Evolutionary conservation across 2,888 invertebrate genomes (phyloP).

Genomic region (Eueremaeus valkanovi): DNA sequence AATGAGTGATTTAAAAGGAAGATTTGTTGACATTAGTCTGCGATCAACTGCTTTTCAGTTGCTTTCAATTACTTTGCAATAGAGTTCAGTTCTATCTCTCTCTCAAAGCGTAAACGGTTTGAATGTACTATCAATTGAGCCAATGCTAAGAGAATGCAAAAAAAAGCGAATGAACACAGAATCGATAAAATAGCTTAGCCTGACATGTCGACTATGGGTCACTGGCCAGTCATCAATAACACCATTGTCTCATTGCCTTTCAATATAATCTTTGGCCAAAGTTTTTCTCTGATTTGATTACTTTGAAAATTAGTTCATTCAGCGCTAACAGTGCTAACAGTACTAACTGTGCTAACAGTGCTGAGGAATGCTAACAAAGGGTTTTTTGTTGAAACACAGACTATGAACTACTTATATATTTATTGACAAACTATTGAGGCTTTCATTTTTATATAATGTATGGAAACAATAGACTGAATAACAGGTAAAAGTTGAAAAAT

Average conservation of each 20-base stretch:
- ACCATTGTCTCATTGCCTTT: background rate
- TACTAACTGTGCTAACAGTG: too few relatives aligned
- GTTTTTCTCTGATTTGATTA: background rate
- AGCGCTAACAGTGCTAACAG: too few relatives aligned
- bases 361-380: too few relatives aligned
- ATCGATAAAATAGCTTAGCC: too few relatives aligned
- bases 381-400: too few relatives aligned
- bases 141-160: background rate
- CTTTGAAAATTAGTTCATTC: background rate
- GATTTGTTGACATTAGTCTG: background rate
- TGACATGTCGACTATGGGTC: constrained; percentile 5
- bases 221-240: background rate
- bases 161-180: background rate
- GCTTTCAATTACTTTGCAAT: background rate
- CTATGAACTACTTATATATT: too few relatives aligned
- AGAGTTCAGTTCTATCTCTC: background rate
- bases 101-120: background rate
- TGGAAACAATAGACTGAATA: too few relatives aligned
- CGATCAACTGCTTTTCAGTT: constrained; percentile 1
- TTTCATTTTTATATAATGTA: too few relatives aligned
- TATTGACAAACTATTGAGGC: too few relatives aligned
- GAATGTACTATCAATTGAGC: background rate
- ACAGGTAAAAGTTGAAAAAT: too few relatives aligned
- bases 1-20: constrained; percentile 3
- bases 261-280: too few relatives aligned